These are phyloP conservation scores for Eumaeus atala DNA, from an alignment of 1,140 invertebrate genomes.

Conservation along the genomic window DNA sequence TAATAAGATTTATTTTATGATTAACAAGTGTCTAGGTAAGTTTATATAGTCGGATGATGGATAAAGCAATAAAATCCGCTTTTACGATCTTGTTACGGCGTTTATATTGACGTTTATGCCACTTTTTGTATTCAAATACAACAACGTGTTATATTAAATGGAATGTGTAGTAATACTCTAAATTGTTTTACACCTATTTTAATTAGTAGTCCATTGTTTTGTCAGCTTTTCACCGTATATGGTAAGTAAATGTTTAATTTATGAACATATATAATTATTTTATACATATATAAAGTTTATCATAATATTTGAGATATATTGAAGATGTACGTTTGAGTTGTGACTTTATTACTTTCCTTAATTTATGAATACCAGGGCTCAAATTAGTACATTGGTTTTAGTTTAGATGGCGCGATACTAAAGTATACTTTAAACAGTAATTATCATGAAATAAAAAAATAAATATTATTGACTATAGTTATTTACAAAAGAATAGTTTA, in stretches of 20 bases:
- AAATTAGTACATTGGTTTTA: not conserved
- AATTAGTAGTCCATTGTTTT: not conserved
- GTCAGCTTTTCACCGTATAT: not conserved
- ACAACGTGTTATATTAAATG: slow-evolving; percentile 36
- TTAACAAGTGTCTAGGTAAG: slow-evolving; percentile 73
- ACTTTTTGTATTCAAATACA: slow-evolving; percentile 41
- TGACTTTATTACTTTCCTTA: not conserved
- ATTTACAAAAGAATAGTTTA: too few species aligned
- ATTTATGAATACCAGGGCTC: not conserved
- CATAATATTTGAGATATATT: not conserved
- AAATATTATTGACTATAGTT: too few species aligned
- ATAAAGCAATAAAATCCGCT: slow-evolving; percentile 65
- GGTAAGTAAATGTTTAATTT: too few species aligned
- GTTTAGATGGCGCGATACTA: slow-evolving; percentile 3
- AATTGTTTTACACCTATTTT: not conserved
- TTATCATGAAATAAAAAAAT: too few species aligned
- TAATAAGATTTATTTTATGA: slow-evolving; percentile 74
- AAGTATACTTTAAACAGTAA: not conserved
- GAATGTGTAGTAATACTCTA: slow-evolving; percentile 44
- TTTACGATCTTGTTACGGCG: slow-evolving; percentile 59
- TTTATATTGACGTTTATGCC: slow-evolving; percentile 59
- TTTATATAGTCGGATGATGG: slow-evolving; percentile 69
- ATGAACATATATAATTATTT: too few species aligned
- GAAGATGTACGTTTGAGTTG: not conserved
- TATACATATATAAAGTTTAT: too few species aligned